phyloP scores from a whole-genome alignment of 92 coral and sea anemone genomes.

The Porites rus region DNA sequence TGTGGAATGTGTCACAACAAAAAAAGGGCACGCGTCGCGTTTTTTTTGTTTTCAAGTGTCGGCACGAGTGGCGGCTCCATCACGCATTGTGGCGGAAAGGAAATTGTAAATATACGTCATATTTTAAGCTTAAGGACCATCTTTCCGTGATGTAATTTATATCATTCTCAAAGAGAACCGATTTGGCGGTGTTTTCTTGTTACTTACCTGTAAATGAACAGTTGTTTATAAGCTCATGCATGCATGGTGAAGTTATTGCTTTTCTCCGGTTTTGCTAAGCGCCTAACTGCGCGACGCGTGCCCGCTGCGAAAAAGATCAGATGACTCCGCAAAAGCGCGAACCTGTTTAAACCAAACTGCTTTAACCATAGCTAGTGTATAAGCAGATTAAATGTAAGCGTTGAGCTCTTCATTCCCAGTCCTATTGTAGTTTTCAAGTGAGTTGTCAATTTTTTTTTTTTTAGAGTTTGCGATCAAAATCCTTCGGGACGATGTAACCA shows the following conservation, averaged over 20 bases:
- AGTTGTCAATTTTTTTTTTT: no score
- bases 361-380: neutral
- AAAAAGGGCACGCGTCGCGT: neutral
- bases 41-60: neutral
- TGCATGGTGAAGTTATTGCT: slow-evolving; percentile 4
- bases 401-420: neutral
- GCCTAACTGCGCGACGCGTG: neutral
- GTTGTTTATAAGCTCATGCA: slow-evolving; percentile 2
- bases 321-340: neutral
- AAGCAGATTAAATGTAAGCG: slow-evolving; percentile 9
- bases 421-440: no score
- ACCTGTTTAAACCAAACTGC: neutral
- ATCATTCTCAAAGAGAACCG: slow-evolving; percentile 41
- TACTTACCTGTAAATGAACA: slow-evolving; percentile 10
- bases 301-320: neutral
- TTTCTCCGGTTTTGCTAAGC: neutral
- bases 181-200: slow-evolving; percentile 21
- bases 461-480: no score
- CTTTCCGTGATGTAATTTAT: slow-evolving; percentile 13
- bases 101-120: slow-evolving; percentile 28
- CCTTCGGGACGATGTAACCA: no score
- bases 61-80: neutral
- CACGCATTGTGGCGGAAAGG: slow-evolving; percentile 10
- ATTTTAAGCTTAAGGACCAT: slow-evolving; percentile 13
- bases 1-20: neutral